Evolutionary conservation across 2,113 vertebrate species (phyloP), one percentile per base, ranked within the genome.

Genomic region (Dipodomys spectabilis): DNA sequence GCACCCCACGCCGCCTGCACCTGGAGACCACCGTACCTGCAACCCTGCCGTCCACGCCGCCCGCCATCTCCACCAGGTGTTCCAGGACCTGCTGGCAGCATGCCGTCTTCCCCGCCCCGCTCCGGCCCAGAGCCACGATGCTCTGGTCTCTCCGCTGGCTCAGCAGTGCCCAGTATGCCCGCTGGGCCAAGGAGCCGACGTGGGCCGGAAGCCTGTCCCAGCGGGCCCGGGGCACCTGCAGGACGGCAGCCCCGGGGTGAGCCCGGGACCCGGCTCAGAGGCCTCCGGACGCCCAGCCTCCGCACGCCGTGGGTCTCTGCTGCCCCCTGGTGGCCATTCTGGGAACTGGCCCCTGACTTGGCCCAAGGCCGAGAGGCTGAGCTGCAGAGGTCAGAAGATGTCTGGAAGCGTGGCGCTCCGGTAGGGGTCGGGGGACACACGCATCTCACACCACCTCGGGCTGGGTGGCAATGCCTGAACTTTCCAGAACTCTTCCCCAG

Each of bases 101-200:
- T 0, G 95, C 92, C 5, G 98, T 99, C 98, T 99, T 99, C 1
- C 99, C 99, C 0, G 99, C 98, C 0, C 99, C 98, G 0, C 98
- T 99, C 87, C 98, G 98, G 0, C 99, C 99, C 97, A 99, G 5
- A 0, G 98, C 98, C 32, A 99, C 88, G 1, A 99, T 97, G 82
- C 99, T 98, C 98, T 99, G 99, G 94, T 99, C 99, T 73, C 97
- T 98, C 28, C 98, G 89, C 92, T 97, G 98, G 82, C 97, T 96
- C 60, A 99, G 98, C 98, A 99, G 96, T 1, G 97, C 98, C 97
- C 98, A 97, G 83, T 99, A 99, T 3, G 99, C 98, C 60, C 97
- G 97, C 84, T 98, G 98, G 0, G 98, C 99, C 98, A 99, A 92
- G 0, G 98, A 98, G 25, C 96, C 95, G 80, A 99, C 57, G 18